A percentile compares a stretch with the other conserved stretches of the same genome.
These are phyloP conservation scores for Holocentrus rufus DNA, from an alignment of 2,797 vertebrate genomes.

Conservation along the genomic window DNA sequence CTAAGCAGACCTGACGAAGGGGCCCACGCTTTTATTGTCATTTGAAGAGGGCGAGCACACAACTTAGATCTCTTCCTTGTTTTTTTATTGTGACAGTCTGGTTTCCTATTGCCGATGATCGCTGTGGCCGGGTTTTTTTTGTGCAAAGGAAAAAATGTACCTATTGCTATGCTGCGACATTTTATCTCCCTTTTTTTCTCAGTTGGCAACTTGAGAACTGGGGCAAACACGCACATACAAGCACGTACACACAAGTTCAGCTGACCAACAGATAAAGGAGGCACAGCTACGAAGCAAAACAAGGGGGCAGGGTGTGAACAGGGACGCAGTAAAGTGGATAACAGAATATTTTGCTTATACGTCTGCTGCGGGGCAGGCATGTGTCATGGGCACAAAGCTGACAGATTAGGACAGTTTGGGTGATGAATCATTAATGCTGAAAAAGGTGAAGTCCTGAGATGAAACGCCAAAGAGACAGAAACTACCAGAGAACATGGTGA, in stretches of 20 bases:
- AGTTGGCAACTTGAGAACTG: too few species aligned
- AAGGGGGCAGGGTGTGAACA: not conserved
- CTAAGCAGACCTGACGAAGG: slow-evolving; percentile 6
- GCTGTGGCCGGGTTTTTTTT: not conserved
- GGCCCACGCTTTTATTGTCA: not conserved
- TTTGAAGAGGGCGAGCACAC: not conserved
- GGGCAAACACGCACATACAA: too few species aligned
- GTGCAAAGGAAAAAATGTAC: not conserved
- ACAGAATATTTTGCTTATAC: too few species aligned
- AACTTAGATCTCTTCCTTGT: not conserved
- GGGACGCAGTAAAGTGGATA: not conserved
- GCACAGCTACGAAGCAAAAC: not conserved
- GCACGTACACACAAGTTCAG: too few species aligned
- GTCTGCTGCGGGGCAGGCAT: too few species aligned
- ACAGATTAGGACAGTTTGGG: slow-evolving; percentile 12
- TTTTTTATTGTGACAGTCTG: too few species aligned
- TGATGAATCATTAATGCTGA: not conserved
- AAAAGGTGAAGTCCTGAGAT: slow-evolving; percentile 21
- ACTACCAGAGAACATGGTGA: not conserved
- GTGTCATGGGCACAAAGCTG: slow-evolving; percentile 24
- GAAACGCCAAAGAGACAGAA: slow-evolving; percentile 25
- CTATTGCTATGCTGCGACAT: too few species aligned
- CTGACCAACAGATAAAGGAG: slow-evolving; percentile 1
- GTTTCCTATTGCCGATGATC: too few species aligned
- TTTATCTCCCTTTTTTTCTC: too few species aligned